A percentile compares a stretch with the other conserved stretches of the same genome.
These are phyloP conservation scores for Microplitis manilae DNA, from an alignment of 2,888 invertebrate species.

Conservation along the genomic window DNA sequence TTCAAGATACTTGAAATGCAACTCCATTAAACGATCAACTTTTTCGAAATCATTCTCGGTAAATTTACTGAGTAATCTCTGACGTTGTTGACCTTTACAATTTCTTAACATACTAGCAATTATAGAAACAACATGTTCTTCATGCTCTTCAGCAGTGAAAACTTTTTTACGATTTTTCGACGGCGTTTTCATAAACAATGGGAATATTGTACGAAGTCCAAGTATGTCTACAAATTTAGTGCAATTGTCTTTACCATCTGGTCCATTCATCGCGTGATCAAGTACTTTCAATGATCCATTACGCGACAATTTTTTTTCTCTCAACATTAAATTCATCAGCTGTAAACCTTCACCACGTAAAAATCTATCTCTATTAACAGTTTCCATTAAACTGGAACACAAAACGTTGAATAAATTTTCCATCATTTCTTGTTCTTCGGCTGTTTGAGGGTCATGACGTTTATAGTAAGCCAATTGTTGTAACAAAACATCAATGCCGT, in stretches of 20 bases:
- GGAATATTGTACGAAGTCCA: slow-evolving; percentile 96
- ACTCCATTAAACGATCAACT: slow-evolving; percentile 94
- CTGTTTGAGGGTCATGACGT: slow-evolving; percentile 90
- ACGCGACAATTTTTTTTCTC: slow-evolving; percentile 96
- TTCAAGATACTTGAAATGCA: slow-evolving; percentile 97
- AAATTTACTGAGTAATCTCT: slow-evolving; percentile 94
- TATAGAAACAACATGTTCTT: slow-evolving; percentile 95
- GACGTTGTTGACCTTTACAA: slow-evolving; percentile 91
- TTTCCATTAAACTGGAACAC: slow-evolving; percentile 93
- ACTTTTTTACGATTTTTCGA: slow-evolving; percentile 85
- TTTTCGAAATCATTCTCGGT: slow-evolving; percentile 98
- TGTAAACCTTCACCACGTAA: slow-evolving; percentile 97
- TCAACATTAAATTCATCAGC: slow-evolving; percentile 98
- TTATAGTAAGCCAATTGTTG: slow-evolving; percentile 96
- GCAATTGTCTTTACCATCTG: slow-evolving; percentile 95
- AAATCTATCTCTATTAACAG: slow-evolving; percentile 92
- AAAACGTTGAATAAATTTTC: slow-evolving; percentile 97
- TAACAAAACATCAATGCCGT: slow-evolving; percentile 95
- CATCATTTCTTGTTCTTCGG: slow-evolving; percentile 98
- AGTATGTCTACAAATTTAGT: slow-evolving; percentile 98
- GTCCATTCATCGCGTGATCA: slow-evolving; percentile 96
- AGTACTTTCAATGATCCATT: slow-evolving; percentile 96
- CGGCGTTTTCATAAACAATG: slow-evolving; percentile 99
- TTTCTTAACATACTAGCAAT: slow-evolving; percentile 94
- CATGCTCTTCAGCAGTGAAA: slow-evolving; percentile 89